Percentiles rank a stretch among this genome's conserved stretches.
Evolutionary conservation across 2,113 vertebrate species (phyloP).

Genomic region (Tautogolabrus adspersus): DNA sequence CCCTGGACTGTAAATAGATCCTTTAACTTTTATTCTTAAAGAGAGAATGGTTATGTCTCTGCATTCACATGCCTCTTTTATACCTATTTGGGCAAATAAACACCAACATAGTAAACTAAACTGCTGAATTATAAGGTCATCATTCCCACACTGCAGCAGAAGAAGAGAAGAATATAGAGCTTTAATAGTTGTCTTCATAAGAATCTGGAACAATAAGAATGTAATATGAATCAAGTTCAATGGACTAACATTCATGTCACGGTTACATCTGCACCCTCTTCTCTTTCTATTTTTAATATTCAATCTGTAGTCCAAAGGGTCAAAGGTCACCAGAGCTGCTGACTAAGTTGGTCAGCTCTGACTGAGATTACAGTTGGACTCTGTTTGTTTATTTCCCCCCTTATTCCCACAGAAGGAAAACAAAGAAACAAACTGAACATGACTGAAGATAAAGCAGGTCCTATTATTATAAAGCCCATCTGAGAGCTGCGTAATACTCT

Average conservation of each 20-base stretch:
- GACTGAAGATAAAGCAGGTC: slow-evolving; percentile 39
- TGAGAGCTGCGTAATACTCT: slow-evolving; percentile 30
- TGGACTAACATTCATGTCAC: slow-evolving; percentile 24
- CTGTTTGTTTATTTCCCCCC: not conserved
- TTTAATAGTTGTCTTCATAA: slow-evolving; percentile 1
- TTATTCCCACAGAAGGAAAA: not conserved
- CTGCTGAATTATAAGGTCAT: slow-evolving; percentile 15
- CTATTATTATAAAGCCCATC: slow-evolving; percentile 30
- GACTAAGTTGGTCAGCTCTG: slow-evolving; percentile 31
- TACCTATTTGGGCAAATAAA: slow-evolving; percentile 24
- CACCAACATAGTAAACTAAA: slow-evolving; percentile 2
- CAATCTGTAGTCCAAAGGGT: slow-evolving; percentile 30
- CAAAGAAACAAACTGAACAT: slow-evolving; percentile 50
- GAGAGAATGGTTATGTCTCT: not conserved
- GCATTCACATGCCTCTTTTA: slow-evolving; percentile 3
- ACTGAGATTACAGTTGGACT: slow-evolving; percentile 27
- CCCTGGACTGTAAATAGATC: not conserved
- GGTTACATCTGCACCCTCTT: slow-evolving; percentile 13
- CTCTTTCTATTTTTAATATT: slow-evolving; percentile 44
- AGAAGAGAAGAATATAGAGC: not conserved
- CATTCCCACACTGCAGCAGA: not conserved
- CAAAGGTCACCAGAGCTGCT: slow-evolving; percentile 36
- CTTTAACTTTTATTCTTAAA: not conserved
- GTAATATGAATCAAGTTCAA: slow-evolving; percentile 13
- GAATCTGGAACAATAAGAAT: slow-evolving; percentile 4